Evolutionary conservation across 2,113 vertebrate genomes (phyloP), one percentile per base, ranked within the genome.

Genomic region (Varanus salvator): DNA sequence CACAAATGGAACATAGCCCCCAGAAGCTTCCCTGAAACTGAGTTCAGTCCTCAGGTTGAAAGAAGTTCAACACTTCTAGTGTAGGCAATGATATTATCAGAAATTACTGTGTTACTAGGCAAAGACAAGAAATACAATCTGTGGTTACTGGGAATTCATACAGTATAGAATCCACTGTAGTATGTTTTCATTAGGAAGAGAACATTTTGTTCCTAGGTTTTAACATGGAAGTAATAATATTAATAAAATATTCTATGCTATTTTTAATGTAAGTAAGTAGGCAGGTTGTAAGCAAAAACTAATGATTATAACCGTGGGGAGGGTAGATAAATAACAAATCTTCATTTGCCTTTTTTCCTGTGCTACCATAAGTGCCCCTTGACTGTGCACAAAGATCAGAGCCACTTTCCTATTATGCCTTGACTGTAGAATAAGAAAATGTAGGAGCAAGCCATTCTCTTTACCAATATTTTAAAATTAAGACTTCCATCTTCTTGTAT

Each of bases 341-440:
- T 78, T 60, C 85, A 17, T 85, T 84, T 52, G 44, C 48, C 29
- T 25, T 44, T 85, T 15, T 14, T 68, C 82, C 87, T 86, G 87
- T 75, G 80, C 34, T 85, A 54, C 93, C 82, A n/a, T 76, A 82
- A 91, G 77, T 29, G 89, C 80, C 48, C 86, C 90, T 93, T 80
- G 82, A 77, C 68, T 89, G 77, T 0, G 6, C 54, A 76, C 91
- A 71, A 81, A 92, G 90, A 88, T 85, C 77, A 92, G 89, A 71
- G 75, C 38, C 80, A 44, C 14, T 0, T 0, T 84, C 86, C 48
- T 91, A 83, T 90, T 87, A 87, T 48, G 0, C 44, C 93, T 91
- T 85, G 92, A 84, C 83, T 92, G 0, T 69, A 71, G 75, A 2
- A 88, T 44, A 11, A 12, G 9, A 66, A 88, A 71, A 87, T 80